Base-by-base conservation (phyloP, 2,888 invertebrate genomes). In the Melipona beecheii region DNA sequence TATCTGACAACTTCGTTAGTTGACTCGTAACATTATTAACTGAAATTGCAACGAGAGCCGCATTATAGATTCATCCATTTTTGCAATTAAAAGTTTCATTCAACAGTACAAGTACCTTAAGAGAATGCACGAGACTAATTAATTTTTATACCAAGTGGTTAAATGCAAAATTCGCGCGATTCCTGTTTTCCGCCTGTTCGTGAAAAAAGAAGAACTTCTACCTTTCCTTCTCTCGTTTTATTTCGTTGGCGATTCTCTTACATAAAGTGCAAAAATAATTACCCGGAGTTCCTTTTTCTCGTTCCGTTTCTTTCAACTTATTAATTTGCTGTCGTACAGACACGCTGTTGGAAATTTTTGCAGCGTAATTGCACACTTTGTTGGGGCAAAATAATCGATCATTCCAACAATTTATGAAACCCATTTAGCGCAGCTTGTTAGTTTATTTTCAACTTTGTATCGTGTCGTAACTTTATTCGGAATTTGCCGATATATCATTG, bases 11-110 rank as follows among this genome's bases (percentile, higher is more conserved):
- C 13, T 27, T 49, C 49, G 49, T 58, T 43, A 27, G 43, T 60
- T 19, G 19, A 19, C 17, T 5, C 11, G 11, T 19, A 17, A 4
- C n/a, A 21, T 43, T 70, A n/a, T 58, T 24, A 43, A 71, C 19
- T 60, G 24, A 49, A 24, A 24, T 13, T 49, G 58, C 4, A 17
- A 60, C 43, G 54, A 21, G 15, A 71, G 19, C 54, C 65, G 11
- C 36, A 56, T n/a, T 52, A 54, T 24, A 52, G 19, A n/a, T 36
- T 54, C 36, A 13, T 75, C 27, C 50, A 64, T 52, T 54, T 11
- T 65, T 71, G 71, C 15, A 71, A 75, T 75, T 64, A 75, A 75
- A 75, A 75, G 54, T 75, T 75, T 6, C 19, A 21, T 65, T 24
- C 21, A n/a, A 75, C 36, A 19, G n/a, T 66, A 66, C 54, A 43